Conservation (phyloP, 2,888 invertebrate genomes). For the Matsumyia berberina region DNA sequence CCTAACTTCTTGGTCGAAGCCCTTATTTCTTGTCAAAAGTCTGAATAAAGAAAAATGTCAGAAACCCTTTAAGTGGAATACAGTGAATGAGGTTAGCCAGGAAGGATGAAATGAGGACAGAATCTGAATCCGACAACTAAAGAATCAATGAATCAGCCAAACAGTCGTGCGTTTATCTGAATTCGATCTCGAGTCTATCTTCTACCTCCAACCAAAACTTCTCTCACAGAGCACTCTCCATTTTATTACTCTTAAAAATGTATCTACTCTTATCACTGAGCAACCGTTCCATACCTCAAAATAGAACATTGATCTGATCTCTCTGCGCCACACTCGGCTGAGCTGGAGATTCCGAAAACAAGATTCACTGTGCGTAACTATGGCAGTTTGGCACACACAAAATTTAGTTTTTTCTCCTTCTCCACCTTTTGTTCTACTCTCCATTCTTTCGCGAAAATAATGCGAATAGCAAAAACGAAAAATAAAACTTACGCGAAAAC, state of each 20-base stretch:
- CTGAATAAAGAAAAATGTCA: too few relatives aligned
- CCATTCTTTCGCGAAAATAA: slow-evolving; percentile 15
- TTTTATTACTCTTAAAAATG: slow-evolving; percentile 2
- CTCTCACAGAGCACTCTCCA: slow-evolving; percentile 11
- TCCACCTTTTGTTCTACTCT: slow-evolving; percentile 18
- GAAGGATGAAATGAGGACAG: too few relatives aligned
- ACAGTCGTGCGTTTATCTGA: too few relatives aligned
- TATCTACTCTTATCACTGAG: neutral
- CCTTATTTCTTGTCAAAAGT: too few relatives aligned
- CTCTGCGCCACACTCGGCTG: neutral
- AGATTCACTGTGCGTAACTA: slow-evolving; percentile 18
- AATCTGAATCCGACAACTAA: too few relatives aligned
- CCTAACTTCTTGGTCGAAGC: too few relatives aligned
- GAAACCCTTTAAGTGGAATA: too few relatives aligned
- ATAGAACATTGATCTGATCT: neutral
- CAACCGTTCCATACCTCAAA: neutral
- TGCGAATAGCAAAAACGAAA: slow-evolving; percentile 1
- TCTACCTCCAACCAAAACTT: neutral
- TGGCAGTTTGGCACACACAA: slow-evolving; percentile 11
- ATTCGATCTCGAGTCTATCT: too few relatives aligned
- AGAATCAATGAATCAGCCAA: too few relatives aligned
- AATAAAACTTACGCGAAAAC: slow-evolving; percentile 26
- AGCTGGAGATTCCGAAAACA: slow-evolving; percentile 3
- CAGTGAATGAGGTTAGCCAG: too few relatives aligned
- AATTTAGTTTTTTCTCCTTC: slow-evolving; percentile 24